These are phyloP conservation scores for Acanthornis magna DNA, from an alignment of 2,797 vertebrate species.

Conservation along the genomic window DNA sequence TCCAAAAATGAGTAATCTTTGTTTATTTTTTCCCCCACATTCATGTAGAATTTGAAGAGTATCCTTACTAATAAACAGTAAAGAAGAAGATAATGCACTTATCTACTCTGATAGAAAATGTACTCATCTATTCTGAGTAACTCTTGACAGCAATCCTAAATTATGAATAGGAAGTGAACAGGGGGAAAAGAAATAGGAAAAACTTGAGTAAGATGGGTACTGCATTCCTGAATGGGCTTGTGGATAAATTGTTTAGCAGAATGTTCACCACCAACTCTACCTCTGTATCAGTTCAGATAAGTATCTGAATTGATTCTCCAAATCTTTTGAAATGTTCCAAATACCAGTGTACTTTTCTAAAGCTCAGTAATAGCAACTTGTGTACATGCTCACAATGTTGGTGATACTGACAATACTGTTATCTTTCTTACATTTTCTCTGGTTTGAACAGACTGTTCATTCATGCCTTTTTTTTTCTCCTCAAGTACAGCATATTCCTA, in stretches of 20 bases:
- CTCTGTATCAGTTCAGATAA: not conserved
- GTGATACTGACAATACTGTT: not conserved
- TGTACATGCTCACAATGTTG: not conserved
- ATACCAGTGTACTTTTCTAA: not conserved
- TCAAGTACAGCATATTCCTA: not conserved
- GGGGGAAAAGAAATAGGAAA: not conserved
- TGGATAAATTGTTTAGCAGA: not conserved
- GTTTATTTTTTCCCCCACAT: not conserved
- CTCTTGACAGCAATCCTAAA: not conserved
- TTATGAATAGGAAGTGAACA: not conserved
- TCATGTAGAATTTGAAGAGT: not conserved
- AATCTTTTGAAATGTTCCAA: not conserved
- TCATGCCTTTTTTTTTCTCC: not conserved
- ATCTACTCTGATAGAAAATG: not conserved
- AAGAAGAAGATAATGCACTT: not conserved
- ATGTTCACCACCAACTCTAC: not conserved
- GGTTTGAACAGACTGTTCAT: constrained; percentile 1
- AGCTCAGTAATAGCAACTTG: not conserved
- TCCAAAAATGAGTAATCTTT: not conserved
- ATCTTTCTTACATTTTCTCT: not conserved
- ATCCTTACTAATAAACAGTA: not conserved
- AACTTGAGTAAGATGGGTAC: not conserved
- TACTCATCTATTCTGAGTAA: not conserved
- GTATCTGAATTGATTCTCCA: not conserved
- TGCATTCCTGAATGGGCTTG: not conserved